Evolutionary conservation across 2,888 invertebrate genomes (phyloP).

Genomic region (Cephalotes varians): DNA sequence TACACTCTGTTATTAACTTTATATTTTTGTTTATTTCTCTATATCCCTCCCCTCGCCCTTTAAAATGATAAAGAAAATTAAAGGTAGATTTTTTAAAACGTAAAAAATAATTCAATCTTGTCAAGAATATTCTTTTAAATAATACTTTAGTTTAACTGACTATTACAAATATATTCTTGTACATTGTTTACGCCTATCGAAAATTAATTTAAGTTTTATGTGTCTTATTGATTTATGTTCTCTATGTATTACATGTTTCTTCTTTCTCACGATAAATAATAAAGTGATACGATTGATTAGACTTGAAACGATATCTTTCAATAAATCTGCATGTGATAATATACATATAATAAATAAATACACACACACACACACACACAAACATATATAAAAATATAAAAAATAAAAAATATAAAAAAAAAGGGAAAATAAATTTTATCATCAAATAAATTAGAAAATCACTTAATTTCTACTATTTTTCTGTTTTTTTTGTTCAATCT

Average conservation of each 20-base stretch:
- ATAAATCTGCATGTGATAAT: not conserved
- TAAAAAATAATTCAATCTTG: constrained; percentile 23
- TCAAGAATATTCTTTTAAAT: constrained; percentile 13
- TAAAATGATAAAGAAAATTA: constrained; percentile 34
- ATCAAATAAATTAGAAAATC: not conserved
- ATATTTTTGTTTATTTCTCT: constrained; percentile 20
- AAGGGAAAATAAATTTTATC: not conserved
- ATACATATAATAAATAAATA: not conserved
- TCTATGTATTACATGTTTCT: constrained; percentile 58
- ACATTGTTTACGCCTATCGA: constrained; percentile 51
- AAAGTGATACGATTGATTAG: constrained; percentile 67
- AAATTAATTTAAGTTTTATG: constrained; percentile 66
- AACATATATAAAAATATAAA: not conserved
- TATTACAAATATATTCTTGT: constrained; percentile 46
- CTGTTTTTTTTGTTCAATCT: not conserved
- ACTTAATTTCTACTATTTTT: not conserved
- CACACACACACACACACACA: not conserved
- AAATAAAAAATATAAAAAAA: not conserved
- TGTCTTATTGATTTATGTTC: constrained; percentile 65
- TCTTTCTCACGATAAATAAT: constrained; percentile 70
- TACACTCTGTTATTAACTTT: constrained; percentile 31
- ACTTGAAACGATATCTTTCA: constrained; percentile 34
- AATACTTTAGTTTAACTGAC: constrained; percentile 31
- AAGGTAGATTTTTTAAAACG: constrained; percentile 32
- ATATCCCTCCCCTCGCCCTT: not conserved